A percentile compares a stretch with the other conserved stretches of the same genome.
Evolutionary conservation across 1,140 invertebrate species (phyloP).

Genomic region (Dendroctonus ponderosae): DNA sequence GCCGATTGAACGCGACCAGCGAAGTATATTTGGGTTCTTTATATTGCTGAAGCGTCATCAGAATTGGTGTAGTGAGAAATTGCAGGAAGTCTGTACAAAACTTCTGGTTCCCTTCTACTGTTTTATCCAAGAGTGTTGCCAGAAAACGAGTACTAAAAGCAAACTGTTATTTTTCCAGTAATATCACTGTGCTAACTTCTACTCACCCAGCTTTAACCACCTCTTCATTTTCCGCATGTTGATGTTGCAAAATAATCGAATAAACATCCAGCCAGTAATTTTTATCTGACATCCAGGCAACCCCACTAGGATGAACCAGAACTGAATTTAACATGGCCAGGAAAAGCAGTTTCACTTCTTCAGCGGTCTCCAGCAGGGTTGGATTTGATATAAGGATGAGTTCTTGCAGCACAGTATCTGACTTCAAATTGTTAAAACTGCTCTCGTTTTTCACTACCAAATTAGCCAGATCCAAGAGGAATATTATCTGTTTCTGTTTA

Average conservation of each 20-base stretch:
- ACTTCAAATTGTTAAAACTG: neutral
- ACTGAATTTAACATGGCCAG: neutral
- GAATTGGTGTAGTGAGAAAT: neutral
- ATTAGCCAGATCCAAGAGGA: too few species aligned
- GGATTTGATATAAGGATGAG: neutral
- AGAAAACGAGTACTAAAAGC: neutral
- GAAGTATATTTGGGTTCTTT: neutral
- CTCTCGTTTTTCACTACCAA: neutral
- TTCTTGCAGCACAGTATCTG: neutral
- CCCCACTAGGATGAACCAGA: neutral
- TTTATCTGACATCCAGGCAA: neutral
- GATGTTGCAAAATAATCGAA: neutral
- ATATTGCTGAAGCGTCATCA: neutral
- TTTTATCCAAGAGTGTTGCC: neutral
- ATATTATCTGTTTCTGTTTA: too few species aligned
- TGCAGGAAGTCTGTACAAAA: neutral
- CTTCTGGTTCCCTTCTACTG: neutral
- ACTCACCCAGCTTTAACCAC: neutral
- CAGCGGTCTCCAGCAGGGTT: neutral
- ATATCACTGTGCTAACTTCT: too few species aligned
- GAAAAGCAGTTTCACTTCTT: neutral
- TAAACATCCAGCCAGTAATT: conserved; percentile 1
- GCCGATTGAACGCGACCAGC: neutral
- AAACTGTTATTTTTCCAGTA: too few species aligned
- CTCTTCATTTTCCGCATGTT: neutral